Percentiles rank a stretch among this genome's conserved stretches.
phyloP scores from a whole-genome alignment of 2,888 invertebrate genomes.

The Phymatocera aterrima region DNA sequence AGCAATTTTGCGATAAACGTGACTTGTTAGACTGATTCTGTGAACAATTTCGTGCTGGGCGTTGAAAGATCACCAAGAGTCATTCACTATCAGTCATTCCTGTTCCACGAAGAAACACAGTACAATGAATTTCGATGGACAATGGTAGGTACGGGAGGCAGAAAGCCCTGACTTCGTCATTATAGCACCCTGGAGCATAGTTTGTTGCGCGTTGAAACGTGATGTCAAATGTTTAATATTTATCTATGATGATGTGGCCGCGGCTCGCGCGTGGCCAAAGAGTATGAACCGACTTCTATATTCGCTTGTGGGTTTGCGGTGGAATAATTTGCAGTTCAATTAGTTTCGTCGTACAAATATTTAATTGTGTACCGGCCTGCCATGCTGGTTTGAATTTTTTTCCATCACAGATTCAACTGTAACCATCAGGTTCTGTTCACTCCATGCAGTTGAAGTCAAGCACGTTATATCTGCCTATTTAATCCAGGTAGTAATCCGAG shows the following conservation, averaged over 20 bases:
- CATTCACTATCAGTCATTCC: background rate
- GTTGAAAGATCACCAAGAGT: background rate
- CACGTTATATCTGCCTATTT: background rate
- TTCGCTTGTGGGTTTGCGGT: background rate
- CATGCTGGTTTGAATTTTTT: background rate
- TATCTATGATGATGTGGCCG: slow-evolving; percentile 3
- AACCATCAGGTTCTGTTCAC: background rate
- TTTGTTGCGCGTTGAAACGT: background rate
- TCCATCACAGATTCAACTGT: background rate
- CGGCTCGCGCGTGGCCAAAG: background rate
- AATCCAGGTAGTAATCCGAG: background rate
- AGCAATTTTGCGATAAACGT: background rate
- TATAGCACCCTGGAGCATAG: background rate
- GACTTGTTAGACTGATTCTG: background rate
- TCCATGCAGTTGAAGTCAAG: background rate
- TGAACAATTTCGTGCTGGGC: background rate
- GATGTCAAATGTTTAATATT: slow-evolving; percentile 6
- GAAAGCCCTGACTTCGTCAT: background rate
- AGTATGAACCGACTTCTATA: background rate
- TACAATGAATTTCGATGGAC: background rate
- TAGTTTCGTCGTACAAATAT: background rate
- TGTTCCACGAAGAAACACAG: background rate
- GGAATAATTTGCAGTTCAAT: background rate
- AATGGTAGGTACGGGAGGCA: background rate
- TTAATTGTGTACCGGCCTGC: background rate